Percentiles rank a stretch among this genome's conserved stretches.
Evolutionary conservation across 1,140 invertebrate species (phyloP).

Genomic region (Ceratoteleas bidentatus): DNA sequence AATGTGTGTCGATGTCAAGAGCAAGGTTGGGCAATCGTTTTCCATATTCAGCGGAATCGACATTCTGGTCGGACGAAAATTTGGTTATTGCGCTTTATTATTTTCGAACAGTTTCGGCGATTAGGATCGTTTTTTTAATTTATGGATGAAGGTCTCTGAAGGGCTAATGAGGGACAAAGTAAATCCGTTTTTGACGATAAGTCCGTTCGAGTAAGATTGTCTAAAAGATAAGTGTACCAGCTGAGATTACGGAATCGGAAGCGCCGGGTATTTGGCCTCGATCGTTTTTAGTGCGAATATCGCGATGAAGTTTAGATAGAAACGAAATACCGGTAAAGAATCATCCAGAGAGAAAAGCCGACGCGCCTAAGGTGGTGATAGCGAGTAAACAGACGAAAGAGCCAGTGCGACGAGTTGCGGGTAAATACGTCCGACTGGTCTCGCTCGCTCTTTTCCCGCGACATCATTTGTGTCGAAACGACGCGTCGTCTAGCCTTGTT

Average conservation of each 20-base stretch:
- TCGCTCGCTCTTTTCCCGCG: constrained; percentile 15
- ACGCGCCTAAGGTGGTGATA: constrained; percentile 36
- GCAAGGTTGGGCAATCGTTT: too few species aligned
- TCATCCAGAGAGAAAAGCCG: constrained; percentile 33
- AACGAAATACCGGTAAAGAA: constrained; percentile 45
- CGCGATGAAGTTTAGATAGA: constrained; percentile 50
- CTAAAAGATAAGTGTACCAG: constrained; percentile 48
- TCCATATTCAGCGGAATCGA: too few species aligned
- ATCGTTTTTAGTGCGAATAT: constrained; percentile 64
- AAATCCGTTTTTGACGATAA: background rate
- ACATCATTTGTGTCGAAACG: constrained; percentile 26
- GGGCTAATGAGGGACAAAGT: background rate
- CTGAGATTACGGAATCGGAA: constrained; percentile 58
- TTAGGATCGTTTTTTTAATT: too few species aligned
- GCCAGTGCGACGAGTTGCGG: constrained; percentile 38
- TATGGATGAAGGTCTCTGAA: too few species aligned
- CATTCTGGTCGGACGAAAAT: too few species aligned
- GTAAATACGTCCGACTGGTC: constrained; percentile 34
- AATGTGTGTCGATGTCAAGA: too few species aligned
- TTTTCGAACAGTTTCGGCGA: too few species aligned
- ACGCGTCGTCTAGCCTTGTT: too few species aligned
- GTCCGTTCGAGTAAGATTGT: constrained; percentile 3
- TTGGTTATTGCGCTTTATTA: too few species aligned
- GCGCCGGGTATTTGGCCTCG: constrained; percentile 34
- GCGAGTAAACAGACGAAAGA: constrained; percentile 24